Evolutionary conservation across 2,113 vertebrate genomes (phyloP).

Genomic region (Phaethon lepturus): DNA sequence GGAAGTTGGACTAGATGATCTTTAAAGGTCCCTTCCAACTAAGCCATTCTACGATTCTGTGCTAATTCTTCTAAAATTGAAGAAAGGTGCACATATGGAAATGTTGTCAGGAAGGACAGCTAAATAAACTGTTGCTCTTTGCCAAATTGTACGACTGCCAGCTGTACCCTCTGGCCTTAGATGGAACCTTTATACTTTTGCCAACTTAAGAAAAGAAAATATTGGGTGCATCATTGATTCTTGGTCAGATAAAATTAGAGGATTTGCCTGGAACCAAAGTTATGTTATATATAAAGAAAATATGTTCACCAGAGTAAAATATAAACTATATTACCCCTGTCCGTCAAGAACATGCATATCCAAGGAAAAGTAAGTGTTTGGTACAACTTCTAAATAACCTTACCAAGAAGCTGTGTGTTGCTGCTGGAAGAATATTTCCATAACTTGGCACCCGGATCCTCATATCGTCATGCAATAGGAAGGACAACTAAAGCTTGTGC

Average conservation of each 20-base stretch:
- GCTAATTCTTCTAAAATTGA: neutral
- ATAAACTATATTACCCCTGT: neutral
- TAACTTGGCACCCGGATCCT: slow-evolving; percentile 18
- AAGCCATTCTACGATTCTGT: neutral
- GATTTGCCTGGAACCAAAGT: slow-evolving; percentile 24
- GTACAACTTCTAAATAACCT: slow-evolving; percentile 31
- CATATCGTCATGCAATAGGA: neutral
- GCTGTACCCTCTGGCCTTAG: neutral
- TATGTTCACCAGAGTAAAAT: neutral
- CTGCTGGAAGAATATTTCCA: slow-evolving; percentile 19
- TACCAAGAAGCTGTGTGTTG: slow-evolving; percentile 41
- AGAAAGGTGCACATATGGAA: neutral
- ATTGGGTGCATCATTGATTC: slow-evolving; percentile 12
- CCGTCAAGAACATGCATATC: slow-evolving; percentile 18
- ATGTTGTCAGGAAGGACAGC: neutral
- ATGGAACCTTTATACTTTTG: neutral
- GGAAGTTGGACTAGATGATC: neutral
- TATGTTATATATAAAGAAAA: slow-evolving; percentile 28
- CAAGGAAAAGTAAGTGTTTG: slow-evolving; percentile 22
- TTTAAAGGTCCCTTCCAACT: neutral
- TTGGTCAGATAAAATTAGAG: neutral
- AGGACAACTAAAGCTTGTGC: neutral
- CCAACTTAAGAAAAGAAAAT: slow-evolving; percentile 11
- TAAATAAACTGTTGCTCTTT: slow-evolving; percentile 31
- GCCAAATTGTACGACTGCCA: neutral